Conservation (phyloP, 2,888 invertebrate genomes). For the Autographa pulchrina region DNA sequence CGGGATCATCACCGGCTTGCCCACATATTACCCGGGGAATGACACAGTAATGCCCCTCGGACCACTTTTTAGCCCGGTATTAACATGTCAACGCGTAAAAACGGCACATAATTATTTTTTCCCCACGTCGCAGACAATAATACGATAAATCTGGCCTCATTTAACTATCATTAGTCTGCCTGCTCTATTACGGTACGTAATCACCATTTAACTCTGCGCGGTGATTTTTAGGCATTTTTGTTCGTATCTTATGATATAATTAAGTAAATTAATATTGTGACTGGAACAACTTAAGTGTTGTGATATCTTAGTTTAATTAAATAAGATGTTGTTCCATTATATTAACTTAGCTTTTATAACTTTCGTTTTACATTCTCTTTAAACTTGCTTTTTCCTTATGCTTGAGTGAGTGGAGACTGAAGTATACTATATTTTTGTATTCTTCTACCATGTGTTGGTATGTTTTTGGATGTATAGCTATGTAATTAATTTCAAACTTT, state of each 20-base stretch:
- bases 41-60: constrained; percentile 60
- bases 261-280: constrained; percentile 50
- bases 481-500: no score
- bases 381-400: not conserved
- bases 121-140: constrained; percentile 62
- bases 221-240: constrained; percentile 62
- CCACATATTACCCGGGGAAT: constrained; percentile 62
- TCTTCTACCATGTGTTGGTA: no score
- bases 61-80: constrained; percentile 52
- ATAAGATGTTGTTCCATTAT: constrained; percentile 11
- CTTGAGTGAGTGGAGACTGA: not conserved
- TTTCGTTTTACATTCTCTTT: not conserved
- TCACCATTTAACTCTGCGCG: constrained; percentile 54
- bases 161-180: constrained; percentile 73
- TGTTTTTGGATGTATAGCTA: no score
- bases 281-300: constrained; percentile 34
- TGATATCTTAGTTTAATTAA: constrained; percentile 26
- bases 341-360: not conserved
- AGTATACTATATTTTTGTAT: not conserved
- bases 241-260: constrained; percentile 60
- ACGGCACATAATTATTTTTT: constrained; percentile 64
- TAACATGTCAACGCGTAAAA: constrained; percentile 60
- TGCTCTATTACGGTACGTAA: constrained; percentile 62
- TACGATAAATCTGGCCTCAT: constrained; percentile 73
- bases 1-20: constrained; percentile 52